Evolutionary conservation across 2,113 vertebrate genomes (phyloP), one percentile per base, ranked within the genome.

Genomic region (Barnardius zonarius): DNA sequence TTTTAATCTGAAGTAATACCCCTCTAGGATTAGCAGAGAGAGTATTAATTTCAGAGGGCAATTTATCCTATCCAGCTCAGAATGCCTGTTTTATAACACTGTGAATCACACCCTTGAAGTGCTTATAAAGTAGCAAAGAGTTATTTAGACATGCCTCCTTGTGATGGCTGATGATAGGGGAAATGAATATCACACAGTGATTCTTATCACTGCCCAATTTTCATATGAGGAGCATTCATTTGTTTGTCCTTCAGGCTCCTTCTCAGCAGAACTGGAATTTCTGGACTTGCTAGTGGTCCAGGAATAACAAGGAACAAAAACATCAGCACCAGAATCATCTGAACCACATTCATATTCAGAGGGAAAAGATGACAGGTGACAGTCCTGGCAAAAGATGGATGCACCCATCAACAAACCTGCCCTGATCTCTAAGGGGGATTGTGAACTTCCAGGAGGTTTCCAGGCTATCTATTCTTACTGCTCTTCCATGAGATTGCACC

Each of bases 341-440:
- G 41, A 84, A 44, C 17, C 12, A 27, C 1, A 0, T 43, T 74
- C 33, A 44, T 8, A 18, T 3, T 1, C 0, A 49, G 10, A 39
- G 7, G 49, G 16, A 78, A 73, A 83, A 76, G 6, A 57, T 64
- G 68, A 46, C 13, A 30, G 6, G 17, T 37, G 22, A 51, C 7
- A 37, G 15, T 79, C 18, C n/a, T 61, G 39, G 31, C 33, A 76
- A 68, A 55, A 6, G 55, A 22, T 37, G 28, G 31, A 90, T 85
- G 22, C 6, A 54, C 11, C 6, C 3, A 10, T 24, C 19, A 44
- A 19, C 14, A 77, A 59, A 72, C 9, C 31, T 28, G 2, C 8
- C 11, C 17, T 73, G 33, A 24, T 24, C 15, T 39, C 51, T 73
- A 33, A 43, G 7, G 17, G 12, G 9, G 10, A 25, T 6, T 74